Evolutionary conservation across 2,113 vertebrate genomes (phyloP).

Genomic region (Istiophorus platypterus): DNA sequence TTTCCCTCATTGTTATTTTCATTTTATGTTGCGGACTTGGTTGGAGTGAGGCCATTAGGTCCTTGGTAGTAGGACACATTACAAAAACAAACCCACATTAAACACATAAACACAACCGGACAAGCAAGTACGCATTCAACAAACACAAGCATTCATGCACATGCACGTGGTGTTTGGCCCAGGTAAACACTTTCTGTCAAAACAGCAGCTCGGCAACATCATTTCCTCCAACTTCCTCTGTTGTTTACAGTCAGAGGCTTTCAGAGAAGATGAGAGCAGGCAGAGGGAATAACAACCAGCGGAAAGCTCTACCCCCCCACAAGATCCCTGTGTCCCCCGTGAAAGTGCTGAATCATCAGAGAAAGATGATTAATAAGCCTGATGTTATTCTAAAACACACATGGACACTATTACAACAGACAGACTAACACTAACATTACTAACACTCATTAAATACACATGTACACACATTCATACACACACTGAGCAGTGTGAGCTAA

Average conservation of each 20-base stretch:
- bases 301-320: conserved; percentile 32
- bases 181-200: conserved; percentile 41
- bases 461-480: no score
- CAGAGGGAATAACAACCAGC: conserved; percentile 13
- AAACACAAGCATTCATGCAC: not conserved
- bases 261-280: not conserved
- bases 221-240: conserved; percentile 26
- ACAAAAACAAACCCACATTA: not conserved
- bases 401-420: not conserved
- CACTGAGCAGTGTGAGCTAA: no score
- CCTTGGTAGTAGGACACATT: not conserved
- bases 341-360: conserved; percentile 16
- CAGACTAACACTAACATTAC: no score
- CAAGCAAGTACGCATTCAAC: not conserved
- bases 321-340: not conserved
- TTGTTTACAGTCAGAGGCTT: conserved; percentile 34
- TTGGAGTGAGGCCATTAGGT: not conserved
- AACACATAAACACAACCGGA: not conserved
- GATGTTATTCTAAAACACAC: not conserved
- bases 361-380: not conserved
- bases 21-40: no score
- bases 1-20: no score
- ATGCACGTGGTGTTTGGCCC: not conserved
- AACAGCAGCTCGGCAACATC: conserved; percentile 17
- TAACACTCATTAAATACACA: no score